Conservation (phyloP, 2,888 invertebrate species). For the Calephelis perditalis region DNA sequence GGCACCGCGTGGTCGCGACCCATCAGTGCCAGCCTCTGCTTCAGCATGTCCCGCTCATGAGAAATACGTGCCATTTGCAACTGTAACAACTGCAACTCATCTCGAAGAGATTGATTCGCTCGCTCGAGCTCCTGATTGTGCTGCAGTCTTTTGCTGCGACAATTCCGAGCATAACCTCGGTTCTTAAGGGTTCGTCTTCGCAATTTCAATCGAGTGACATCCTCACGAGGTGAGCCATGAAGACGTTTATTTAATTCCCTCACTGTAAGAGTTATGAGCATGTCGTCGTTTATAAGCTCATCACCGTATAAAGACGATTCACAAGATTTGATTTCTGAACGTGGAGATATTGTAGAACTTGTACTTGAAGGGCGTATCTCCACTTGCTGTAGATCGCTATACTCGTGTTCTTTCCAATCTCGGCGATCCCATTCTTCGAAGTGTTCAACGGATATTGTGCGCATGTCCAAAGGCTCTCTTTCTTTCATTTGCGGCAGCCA, state of each 20-base stretch:
- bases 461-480: constrained; percentile 88
- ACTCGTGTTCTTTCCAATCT: constrained; percentile 78
- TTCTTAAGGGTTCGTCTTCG: constrained; percentile 96
- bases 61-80: constrained; percentile 84
- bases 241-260: constrained; percentile 95
- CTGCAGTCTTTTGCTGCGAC: constrained; percentile 93
- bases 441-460: constrained; percentile 83
- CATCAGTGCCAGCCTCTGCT: constrained; percentile 83
- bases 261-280: constrained; percentile 92
- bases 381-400: constrained; percentile 62
- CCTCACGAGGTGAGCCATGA: constrained; percentile 94
- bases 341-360: constrained; percentile 82
- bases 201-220: constrained; percentile 93
- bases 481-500: constrained; percentile 84
- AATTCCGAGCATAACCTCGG: constrained; percentile 97
- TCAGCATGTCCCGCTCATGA: constrained; percentile 89
- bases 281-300: constrained; percentile 89
- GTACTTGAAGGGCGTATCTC: constrained; percentile 82
- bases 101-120: constrained; percentile 88
- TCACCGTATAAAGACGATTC: constrained; percentile 80
- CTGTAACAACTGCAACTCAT: constrained; percentile 85
- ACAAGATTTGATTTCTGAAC: constrained; percentile 61
- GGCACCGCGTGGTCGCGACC: constrained; percentile 68
- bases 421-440: constrained; percentile 84
- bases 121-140: constrained; percentile 93